Evolutionary conservation across 2,113 vertebrate genomes (phyloP), one percentile per base, ranked within the genome.

Genomic region (Erpornis zantholeuca): DNA sequence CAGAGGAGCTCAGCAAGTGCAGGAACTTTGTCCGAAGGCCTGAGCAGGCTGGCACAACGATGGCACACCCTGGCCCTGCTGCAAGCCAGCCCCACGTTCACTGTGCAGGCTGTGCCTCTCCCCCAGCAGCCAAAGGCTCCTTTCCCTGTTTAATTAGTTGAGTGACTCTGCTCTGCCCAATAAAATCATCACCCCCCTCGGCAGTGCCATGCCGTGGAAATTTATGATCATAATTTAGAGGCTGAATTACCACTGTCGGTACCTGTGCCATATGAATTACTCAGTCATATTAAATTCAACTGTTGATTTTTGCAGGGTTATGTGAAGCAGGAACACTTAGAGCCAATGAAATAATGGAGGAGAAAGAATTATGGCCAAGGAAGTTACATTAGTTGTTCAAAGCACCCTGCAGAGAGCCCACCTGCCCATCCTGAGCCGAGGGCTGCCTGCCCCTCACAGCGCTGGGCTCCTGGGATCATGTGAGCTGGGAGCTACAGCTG

Each of bases 181-280:
- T 89, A 92, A 92, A 79, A 91, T 93, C 95, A 76, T 92, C 96
- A 44, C 80, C 96, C 92, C 54, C 91, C 82, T 66, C 80, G 0
- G 86, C 90, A 82, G 70, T 91, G 88, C 92, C 96, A 95, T 76
- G 85, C 83, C n/a, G 13, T 40, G 60, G 93, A 96, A 97, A 98
- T 98, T 98, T 97, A 98, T 95, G 85, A 94, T 95, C 80, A 93
- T 96, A 94, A 97, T 97, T 98, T 96, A 97, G 95, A 70, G 60
- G 91, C 92, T 96, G 96, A 98, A 88, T 98, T 97, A 97, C 75
- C 83, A 96, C 93, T 68, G 82, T 96, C 92, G 75, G 96, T 96
- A 97, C 96, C 73, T 86, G 92, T 81, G 93, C 94, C 83, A 40
- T 42, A 87, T 96, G 96, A 97, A 97, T 94, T 90, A 77, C 95